These are phyloP conservation scores for Dendrolimus punctatus DNA, from an alignment of 1,140 invertebrate genomes.

Conservation along the genomic window DNA sequence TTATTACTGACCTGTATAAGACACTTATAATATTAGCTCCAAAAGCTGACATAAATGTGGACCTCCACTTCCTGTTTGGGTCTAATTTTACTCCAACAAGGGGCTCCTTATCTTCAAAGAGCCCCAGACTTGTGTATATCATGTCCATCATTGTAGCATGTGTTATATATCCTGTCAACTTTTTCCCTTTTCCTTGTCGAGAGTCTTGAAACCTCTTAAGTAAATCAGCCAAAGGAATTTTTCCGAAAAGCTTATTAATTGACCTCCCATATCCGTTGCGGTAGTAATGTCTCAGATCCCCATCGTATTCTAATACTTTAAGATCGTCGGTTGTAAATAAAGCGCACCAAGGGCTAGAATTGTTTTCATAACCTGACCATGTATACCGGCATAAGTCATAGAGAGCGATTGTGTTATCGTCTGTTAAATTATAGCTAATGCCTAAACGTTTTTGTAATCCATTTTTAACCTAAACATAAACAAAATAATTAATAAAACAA, in stretches of 20 bases:
- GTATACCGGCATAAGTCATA: constrained; percentile 78
- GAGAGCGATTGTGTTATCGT: constrained; percentile 34
- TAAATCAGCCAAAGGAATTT: constrained; percentile 79
- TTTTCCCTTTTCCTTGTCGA: constrained; percentile 54
- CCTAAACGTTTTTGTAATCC: constrained; percentile 12
- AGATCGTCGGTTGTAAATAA: constrained; percentile 77
- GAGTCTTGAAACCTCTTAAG: constrained; percentile 65
- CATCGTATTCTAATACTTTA: constrained; percentile 79
- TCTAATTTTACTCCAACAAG: constrained; percentile 10
- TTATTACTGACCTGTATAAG: no score
- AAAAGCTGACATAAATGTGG: constrained; percentile 10
- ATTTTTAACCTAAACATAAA: constrained; percentile 13
- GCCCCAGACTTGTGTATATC: constrained; percentile 13
- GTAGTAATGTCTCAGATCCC: constrained; percentile 80
- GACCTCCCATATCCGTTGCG: constrained; percentile 24
- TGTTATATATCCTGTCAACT: constrained; percentile 16
- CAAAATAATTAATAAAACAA: neutral
- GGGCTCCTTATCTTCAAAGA: constrained; percentile 15
- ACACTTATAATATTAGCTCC: no score
- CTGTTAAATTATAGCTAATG: constrained; percentile 7
- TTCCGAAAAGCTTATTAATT: constrained; percentile 76
- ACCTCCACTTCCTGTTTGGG: constrained; percentile 16
- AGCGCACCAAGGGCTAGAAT: constrained; percentile 79
- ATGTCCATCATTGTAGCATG: constrained; percentile 14
- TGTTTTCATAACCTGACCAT: constrained; percentile 76